Conservation (phyloP, 2,888 invertebrate species). For the Agrypnus murinus region DNA sequence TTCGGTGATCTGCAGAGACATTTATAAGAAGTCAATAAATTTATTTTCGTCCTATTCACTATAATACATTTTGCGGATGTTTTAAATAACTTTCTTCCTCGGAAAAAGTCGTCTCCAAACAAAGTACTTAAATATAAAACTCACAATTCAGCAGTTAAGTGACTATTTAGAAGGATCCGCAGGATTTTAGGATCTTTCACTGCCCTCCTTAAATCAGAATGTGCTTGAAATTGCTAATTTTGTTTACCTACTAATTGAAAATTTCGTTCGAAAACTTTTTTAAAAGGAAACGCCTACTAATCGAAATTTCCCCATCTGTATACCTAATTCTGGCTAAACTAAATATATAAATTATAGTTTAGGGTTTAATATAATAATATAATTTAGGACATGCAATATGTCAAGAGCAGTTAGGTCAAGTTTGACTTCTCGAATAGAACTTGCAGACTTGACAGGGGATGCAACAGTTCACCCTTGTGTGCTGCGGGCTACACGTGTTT, state of each 20-base stretch:
- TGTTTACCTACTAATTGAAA: too few species aligned
- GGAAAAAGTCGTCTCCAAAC: slow-evolving; percentile 7
- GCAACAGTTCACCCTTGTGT: slow-evolving; percentile 48
- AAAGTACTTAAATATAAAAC: slow-evolving; percentile 8
- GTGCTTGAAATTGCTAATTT: too few species aligned
- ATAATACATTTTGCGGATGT: slow-evolving; percentile 8
- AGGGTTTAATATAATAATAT: slow-evolving; percentile 5
- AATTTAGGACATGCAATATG: slow-evolving; percentile 25
- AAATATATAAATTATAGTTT: slow-evolving; percentile 24
- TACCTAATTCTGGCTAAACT: slow-evolving; percentile 1
- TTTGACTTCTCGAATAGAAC: slow-evolving; percentile 36
- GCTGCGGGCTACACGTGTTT: slow-evolving; percentile 56
- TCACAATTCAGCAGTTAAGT: slow-evolving; percentile 3
- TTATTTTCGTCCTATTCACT: slow-evolving; percentile 24
- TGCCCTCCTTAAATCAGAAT: too few species aligned
- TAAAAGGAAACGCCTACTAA: neutral
- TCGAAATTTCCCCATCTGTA: slow-evolving; percentile 8
- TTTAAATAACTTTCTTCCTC: slow-evolving; percentile 9
- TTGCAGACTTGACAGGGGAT: slow-evolving; percentile 45
- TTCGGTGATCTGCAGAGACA: slow-evolving; percentile 20
- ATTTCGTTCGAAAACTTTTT: too few species aligned
- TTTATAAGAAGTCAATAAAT: slow-evolving; percentile 33
- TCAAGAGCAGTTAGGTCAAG: slow-evolving; percentile 37
- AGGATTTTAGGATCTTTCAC: too few species aligned
- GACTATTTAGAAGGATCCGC: too few species aligned